Conservation (phyloP, 2,888 invertebrate genomes). For the Phaedon cochleariae region DNA sequence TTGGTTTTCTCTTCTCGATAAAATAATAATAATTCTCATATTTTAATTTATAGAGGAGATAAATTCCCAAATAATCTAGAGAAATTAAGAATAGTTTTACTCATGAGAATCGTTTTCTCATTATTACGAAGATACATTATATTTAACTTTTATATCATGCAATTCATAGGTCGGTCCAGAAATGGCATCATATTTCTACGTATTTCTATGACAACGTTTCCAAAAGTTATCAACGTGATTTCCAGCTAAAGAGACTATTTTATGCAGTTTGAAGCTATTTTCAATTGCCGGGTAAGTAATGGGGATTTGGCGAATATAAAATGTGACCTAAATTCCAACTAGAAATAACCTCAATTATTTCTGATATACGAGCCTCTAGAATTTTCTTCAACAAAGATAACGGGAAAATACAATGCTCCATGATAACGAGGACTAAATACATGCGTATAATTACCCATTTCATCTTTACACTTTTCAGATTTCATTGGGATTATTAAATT, state of each 20-base stretch:
- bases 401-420: neutral
- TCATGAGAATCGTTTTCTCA: no score
- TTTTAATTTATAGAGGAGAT: no score
- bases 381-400: neutral
- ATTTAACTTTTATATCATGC: no score
- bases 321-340: neutral
- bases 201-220: constrained; percentile 19
- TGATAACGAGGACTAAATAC: no score
- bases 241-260: constrained; percentile 27
- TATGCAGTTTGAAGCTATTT: constrained; percentile 25
- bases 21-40: no score
- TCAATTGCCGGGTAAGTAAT: neutral
- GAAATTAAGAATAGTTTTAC: no score
- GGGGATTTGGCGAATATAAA: constrained; percentile 2
- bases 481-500: no score
- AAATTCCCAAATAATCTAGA: no score
- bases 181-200: neutral
- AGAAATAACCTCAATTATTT: neutral
- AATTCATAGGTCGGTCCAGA: neutral
- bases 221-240: constrained; percentile 30
- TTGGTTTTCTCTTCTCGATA: no score
- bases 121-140: no score
- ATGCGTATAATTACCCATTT: no score
- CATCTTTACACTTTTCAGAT: no score
- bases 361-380: neutral